Evolutionary conservation across 2,888 invertebrate species (phyloP), one percentile per base, ranked within the genome.

Genomic region (Rotaria macrura): DNA sequence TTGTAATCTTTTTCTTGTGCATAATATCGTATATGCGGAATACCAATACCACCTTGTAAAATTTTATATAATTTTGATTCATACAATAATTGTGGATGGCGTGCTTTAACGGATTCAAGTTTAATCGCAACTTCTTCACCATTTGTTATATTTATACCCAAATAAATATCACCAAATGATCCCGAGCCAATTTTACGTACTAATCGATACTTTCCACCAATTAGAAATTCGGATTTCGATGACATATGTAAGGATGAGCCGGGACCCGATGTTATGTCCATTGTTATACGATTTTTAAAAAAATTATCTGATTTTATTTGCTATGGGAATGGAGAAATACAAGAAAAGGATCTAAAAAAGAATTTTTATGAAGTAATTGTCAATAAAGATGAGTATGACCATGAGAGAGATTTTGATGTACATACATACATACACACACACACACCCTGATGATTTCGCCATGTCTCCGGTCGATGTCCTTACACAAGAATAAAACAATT

Each of bases 1-100:
- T 98, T 98, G 93, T 96, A 97, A 89, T 97, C 97, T 89, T 95
- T 94, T 92, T 99, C 98, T 92, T 94, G 95, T 88, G 97, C 97
- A 92, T 94, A 97, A 94, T 96, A 93, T 88, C 92, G 89, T 57
- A 91, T 89, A 87, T 90, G 90, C 25, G 91, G 91, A 85, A 91
- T 91, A 43, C 92, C 92, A 14, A 91, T 90, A 29, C 91, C 92
- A 85, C 92, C 92, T 87, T 91, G 91, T 84, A 92, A 89, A 84
- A 92, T 91, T 89, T 92, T 92, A 88, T 92, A 92, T 85, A 92
- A 89, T 88, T 92, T 92, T 87, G 91, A 91, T 89, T 92, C 92
- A 88, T 92, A 92, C 84, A 92, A 88, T 84, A 92, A 88, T 88
- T 92, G 92, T 84, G 92, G 92, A 88, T 92, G 92, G 87, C 91